A percentile compares a stretch with the other conserved stretches of the same genome.
Evolutionary conservation across 2,797 vertebrate genomes (phyloP).

Genomic region (Amazonetta brasiliensis): DNA sequence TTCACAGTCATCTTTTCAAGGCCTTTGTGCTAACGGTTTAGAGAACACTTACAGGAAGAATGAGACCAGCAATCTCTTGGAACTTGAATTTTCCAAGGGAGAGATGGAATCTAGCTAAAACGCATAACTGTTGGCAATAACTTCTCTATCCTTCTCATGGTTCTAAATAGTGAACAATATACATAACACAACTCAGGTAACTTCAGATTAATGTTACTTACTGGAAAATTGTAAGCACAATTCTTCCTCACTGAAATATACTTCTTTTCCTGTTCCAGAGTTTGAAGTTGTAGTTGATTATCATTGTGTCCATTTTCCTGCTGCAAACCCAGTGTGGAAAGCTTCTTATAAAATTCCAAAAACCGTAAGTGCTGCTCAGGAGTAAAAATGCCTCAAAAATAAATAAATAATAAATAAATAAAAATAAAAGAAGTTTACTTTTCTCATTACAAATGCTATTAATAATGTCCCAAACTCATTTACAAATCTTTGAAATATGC

Average conservation of each 20-base stretch:
- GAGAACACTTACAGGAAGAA: background rate
- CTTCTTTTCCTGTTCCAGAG: slow-evolving; percentile 87
- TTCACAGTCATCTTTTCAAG: background rate
- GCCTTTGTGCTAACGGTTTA: background rate
- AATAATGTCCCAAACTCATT: background rate
- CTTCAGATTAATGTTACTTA: slow-evolving; percentile 70
- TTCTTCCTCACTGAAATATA: slow-evolving; percentile 90
- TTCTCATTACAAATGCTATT: slow-evolving; percentile 38
- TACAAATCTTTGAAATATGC: background rate
- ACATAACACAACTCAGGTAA: background rate
- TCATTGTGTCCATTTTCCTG: slow-evolving; percentile 89
- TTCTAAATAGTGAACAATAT: background rate
- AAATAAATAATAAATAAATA: background rate
- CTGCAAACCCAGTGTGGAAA: slow-evolving; percentile 89
- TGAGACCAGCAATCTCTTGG: background rate
- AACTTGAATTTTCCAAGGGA: background rate
- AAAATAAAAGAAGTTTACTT: background rate
- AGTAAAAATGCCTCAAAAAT: slow-evolving; percentile 87
- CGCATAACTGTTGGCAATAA: background rate
- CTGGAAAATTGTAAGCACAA: slow-evolving; percentile 96
- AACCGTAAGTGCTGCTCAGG: slow-evolving; percentile 91
- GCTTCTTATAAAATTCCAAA: slow-evolving; percentile 92
- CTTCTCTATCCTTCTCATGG: background rate
- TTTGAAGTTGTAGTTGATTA: slow-evolving; percentile 83
- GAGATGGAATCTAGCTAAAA: background rate